phyloP scores from a whole-genome alignment of 2,888 invertebrate species.

The Oxystoma pomonae region DNA sequence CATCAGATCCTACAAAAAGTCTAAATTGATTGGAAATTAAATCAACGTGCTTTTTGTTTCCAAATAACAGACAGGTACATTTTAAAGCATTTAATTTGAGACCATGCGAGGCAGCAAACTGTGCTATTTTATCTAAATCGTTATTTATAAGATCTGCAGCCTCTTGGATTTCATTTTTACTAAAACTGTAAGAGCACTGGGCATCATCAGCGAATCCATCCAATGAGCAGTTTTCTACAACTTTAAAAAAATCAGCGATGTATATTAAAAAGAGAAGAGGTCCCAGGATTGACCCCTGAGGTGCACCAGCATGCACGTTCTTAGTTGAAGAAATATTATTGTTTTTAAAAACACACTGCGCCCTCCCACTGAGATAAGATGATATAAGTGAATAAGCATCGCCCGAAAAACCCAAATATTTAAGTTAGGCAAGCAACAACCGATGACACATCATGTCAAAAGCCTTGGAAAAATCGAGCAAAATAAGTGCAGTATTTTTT shows the following conservation, averaged over 20 bases:
- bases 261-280: not conserved
- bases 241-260: not conserved
- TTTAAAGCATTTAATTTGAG: not conserved
- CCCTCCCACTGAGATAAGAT: not conserved
- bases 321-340: not conserved
- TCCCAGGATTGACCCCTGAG: conserved; percentile 1
- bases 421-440: not conserved
- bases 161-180: not conserved
- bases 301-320: conserved; percentile 2
- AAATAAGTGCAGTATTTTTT: not conserved
- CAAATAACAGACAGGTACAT: not conserved
- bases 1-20: not conserved
- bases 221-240: not conserved
- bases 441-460: not conserved
- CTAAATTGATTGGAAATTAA: not conserved
- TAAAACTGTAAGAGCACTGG: not conserved
- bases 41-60: not conserved
- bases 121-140: not conserved
- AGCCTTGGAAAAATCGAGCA: conserved; percentile 4
- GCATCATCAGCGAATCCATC: conserved; percentile 2
- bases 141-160: not conserved
- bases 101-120: not conserved
- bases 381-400: not conserved
- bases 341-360: conserved; percentile 1
- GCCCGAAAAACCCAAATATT: not conserved